These are phyloP conservation scores for Germaria angustata DNA, from an alignment of 2,888 invertebrate genomes.

Conservation along the genomic window DNA sequence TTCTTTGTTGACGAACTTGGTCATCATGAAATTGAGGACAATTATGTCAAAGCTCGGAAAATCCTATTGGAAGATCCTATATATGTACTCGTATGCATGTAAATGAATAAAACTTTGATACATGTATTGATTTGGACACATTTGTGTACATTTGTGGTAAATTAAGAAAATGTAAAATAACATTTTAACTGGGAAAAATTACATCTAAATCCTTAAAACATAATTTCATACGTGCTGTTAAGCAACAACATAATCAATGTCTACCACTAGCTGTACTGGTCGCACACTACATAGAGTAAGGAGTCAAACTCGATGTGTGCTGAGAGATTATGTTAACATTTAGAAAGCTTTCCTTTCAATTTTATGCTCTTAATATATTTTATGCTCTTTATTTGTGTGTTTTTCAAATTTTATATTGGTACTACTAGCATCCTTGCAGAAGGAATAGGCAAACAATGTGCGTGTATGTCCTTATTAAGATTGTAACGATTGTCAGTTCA, in stretches of 20 bases:
- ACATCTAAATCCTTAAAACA: neutral
- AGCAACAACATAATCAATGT: neutral
- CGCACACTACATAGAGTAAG: neutral
- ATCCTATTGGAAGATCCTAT: too few species aligned
- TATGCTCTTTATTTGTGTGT: slow-evolving; percentile 66
- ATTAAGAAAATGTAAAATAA: slow-evolving; percentile 54
- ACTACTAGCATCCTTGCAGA: slow-evolving; percentile 59
- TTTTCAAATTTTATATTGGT: too few species aligned
- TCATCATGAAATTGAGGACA: too few species aligned
- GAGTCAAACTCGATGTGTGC: slow-evolving; percentile 1
- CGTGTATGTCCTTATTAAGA: slow-evolving; percentile 66
- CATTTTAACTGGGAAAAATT: slow-evolving; percentile 5
- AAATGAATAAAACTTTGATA: too few species aligned
- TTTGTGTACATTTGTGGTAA: neutral
- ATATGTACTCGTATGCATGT: too few species aligned
- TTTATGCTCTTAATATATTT: slow-evolving; percentile 40
- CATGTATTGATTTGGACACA: too few species aligned
- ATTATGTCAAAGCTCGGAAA: too few species aligned
- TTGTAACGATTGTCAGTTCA: slow-evolving; percentile 69
- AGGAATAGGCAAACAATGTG: slow-evolving; percentile 52
- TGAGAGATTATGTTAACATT: neutral
- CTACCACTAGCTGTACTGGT: slow-evolving; percentile 27
- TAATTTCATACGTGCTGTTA: neutral
- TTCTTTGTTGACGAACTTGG: too few species aligned
- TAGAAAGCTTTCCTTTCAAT: slow-evolving; percentile 37